Base-by-base conservation (phyloP, 2,797 vertebrate genomes). In the Sebastes diaconus region DNA sequence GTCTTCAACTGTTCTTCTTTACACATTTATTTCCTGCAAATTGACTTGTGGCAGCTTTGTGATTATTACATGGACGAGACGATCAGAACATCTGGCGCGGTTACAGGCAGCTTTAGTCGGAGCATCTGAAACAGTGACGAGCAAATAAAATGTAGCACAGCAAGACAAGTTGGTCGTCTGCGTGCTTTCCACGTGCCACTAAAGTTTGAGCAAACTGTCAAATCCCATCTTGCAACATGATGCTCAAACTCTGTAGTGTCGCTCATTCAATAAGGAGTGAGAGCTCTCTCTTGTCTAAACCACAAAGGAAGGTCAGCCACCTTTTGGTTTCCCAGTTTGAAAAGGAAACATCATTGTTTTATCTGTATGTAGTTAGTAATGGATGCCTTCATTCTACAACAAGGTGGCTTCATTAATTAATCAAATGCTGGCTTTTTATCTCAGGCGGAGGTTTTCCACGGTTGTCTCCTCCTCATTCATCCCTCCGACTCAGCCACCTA, bases 361-460 rank as follows among this genome's bases (percentile, higher is more conserved):
- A 85, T 85, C 61, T 66, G 63, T 60, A 57, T 65, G 75, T 67
- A 58, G 34, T 77, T 68, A 46, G 73, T 46, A 83, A 84, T 84
- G 83, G 65, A 75, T 3, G 39, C 71, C 66, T 90, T 85, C 64
- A 73, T 87, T 87, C 79, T 72, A 68, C 66, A 76, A 78, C 61
- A 71, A 83, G 80, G 69, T 55, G 70, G 71, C 81, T 87, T 92
- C 81, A 88, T 92, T 90, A 91, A 93, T 92, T 90, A 87, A 92
- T 93, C 79, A 92, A 90, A 90, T 59, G 8, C 32, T 5, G 72
- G 65, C 87, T 89, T 91, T 91, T 91, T 79, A 92, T 91, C 89
- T 85, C 89, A 87, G 80, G 83, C 18, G 73, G 89, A 85, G 85
- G 81, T 73, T 87, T 89, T 90, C 64, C 76, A 79, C 10, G 20